Conservation (phyloP, 2,888 invertebrate genomes). For the Amiota minor region DNA sequence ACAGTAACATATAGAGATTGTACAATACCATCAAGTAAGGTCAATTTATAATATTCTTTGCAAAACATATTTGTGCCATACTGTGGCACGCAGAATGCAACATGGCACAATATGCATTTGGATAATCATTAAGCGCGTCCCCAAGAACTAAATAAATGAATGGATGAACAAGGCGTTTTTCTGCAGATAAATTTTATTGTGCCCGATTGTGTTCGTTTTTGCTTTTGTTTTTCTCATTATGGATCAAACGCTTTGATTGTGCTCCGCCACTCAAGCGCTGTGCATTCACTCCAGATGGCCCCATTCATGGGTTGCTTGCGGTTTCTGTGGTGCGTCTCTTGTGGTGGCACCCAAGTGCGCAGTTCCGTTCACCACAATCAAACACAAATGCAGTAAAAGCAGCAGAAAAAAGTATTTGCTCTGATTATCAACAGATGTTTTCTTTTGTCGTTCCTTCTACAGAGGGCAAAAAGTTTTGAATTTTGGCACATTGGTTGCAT, state of each 20-base stretch:
- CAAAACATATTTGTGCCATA: slow-evolving; percentile 20
- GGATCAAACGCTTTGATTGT: slow-evolving; percentile 25
- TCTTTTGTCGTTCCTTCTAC: neutral
- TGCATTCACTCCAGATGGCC: slow-evolving; percentile 22
- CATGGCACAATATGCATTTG: neutral
- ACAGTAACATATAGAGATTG: too few species aligned
- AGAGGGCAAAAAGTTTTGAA: neutral
- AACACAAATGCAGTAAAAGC: too few species aligned
- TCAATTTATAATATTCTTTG: slow-evolving; percentile 18
- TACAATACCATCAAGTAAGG: neutral
- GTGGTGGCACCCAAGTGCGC: slow-evolving; percentile 23
- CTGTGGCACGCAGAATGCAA: slow-evolving; percentile 1
- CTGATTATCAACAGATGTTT: slow-evolving; percentile 29
- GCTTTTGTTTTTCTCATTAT: slow-evolving; percentile 4
- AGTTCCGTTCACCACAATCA: neutral
- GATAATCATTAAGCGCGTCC: slow-evolving; percentile 8
- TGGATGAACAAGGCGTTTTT: neutral
- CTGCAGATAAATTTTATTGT: neutral
- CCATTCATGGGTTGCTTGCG: neutral
- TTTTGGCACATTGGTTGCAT: slow-evolving; percentile 20
- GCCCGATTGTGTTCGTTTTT: neutral
- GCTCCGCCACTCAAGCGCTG: slow-evolving; percentile 15
- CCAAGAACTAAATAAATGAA: neutral
- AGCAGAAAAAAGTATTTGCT: neutral
- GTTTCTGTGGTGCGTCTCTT: slow-evolving; percentile 8